Percentiles rank a stretch among this genome's conserved stretches.
phyloP scores from a whole-genome alignment of 2,113 vertebrate species.

The Porphyrio hochstetteri region DNA sequence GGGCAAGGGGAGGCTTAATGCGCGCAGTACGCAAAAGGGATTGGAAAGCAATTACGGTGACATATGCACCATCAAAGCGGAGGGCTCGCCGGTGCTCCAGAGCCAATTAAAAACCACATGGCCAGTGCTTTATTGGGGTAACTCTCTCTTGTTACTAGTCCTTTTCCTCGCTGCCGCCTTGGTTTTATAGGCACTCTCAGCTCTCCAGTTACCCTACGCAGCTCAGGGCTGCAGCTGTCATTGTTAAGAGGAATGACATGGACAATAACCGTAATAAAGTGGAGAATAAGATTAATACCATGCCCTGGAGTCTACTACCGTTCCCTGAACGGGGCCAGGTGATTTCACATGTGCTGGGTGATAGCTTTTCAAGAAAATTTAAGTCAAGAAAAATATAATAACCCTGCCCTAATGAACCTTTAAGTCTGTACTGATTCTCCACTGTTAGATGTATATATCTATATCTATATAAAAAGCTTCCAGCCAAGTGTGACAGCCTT shows the following conservation, averaged over 20 bases:
- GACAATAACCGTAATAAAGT: neutral
- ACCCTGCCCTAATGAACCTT: neutral
- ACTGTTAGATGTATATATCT: neutral
- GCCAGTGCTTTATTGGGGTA: neutral
- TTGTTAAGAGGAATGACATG: neutral
- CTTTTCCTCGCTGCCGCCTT: neutral
- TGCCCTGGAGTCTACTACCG: neutral
- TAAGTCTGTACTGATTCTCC: neutral
- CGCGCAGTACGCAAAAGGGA: neutral
- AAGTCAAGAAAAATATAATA: neutral
- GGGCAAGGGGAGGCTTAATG: neutral
- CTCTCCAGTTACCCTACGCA: rapidly evolving
- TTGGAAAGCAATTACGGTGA: neutral
- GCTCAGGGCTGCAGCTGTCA: neutral
- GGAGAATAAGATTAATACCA: neutral
- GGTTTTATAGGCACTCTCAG: neutral
- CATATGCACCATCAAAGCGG: neutral
- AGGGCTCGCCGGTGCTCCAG: neutral
- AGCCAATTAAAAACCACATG: neutral
- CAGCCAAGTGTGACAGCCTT: neutral
- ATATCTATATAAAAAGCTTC: neutral
- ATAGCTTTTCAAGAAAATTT: neutral
- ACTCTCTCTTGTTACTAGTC: neutral
- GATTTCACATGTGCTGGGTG: neutral
- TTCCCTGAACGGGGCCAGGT: neutral